phyloP scores from a whole-genome alignment of 92 coral and sea anemone genomes.

The Phenganax subtilis region DNA sequence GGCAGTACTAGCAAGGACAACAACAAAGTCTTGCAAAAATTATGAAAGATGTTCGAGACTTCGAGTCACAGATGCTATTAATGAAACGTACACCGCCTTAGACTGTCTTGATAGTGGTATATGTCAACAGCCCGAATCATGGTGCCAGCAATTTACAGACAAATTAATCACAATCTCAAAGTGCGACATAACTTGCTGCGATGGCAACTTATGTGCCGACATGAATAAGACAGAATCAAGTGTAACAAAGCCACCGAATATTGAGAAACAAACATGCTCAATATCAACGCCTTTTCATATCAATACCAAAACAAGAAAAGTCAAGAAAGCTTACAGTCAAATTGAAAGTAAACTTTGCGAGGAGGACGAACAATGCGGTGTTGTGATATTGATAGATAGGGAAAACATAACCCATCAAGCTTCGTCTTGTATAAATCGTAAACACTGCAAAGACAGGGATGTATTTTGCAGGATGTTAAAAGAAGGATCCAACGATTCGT shows the following conservation, averaged over 20 bases:
- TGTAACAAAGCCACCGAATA: conserved; percentile 3
- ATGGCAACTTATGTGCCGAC: conserved; percentile 25
- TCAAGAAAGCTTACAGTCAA: not conserved
- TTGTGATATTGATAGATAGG: conserved; percentile 7
- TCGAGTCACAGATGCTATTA: conserved; percentile 2
- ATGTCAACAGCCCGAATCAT: conserved; percentile 19
- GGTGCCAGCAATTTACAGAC: conserved; percentile 26
- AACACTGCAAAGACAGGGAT: conserved; percentile 9
- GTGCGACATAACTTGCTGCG: conserved; percentile 30
- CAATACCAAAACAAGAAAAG: conserved; percentile 12
- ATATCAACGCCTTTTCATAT: conserved; percentile 24
- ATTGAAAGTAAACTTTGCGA: not conserved
- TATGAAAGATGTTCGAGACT: conserved; percentile 26
- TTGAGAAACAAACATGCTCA: not conserved
- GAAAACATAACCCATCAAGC: conserved; percentile 5
- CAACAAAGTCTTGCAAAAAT: conserved; percentile 27
- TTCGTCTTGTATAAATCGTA: conserved; percentile 13
- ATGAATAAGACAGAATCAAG: not conserved
- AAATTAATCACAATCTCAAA: not conserved
- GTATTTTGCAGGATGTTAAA: conserved; percentile 16
- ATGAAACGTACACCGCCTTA: conserved; percentile 31
- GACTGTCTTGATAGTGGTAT: conserved; percentile 30
- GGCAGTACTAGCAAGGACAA: not conserved
- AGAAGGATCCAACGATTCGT: conserved; percentile 6
- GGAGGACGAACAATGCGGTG: conserved; percentile 24